A percentile compares a stretch with the other conserved stretches of the same genome.
These are phyloP conservation scores for Raja brachyura DNA, from an alignment of 2,113 vertebrate species.

Conservation along the genomic window DNA sequence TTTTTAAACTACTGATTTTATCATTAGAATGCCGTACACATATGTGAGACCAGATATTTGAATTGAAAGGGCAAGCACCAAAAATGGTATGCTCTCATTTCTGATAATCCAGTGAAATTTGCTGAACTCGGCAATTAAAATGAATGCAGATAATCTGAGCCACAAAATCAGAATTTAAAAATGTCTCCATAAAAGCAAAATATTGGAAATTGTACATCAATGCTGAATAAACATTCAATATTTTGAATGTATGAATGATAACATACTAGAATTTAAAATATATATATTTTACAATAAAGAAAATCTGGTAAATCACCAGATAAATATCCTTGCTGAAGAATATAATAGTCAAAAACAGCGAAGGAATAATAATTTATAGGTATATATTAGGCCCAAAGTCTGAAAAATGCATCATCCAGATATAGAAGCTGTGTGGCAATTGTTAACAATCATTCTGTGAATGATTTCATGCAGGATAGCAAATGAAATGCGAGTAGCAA, in stretches of 20 bases:
- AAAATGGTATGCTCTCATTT: not conserved
- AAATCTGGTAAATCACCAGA: not conserved
- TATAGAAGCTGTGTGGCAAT: not conserved
- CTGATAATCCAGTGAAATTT: not conserved
- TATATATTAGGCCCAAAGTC: not conserved
- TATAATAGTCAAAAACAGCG: not conserved
- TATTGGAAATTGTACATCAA: not conserved
- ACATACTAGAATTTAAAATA: not conserved
- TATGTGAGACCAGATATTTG: not conserved
- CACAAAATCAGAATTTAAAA: not conserved
- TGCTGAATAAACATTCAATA: not conserved
- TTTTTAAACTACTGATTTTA: not conserved
- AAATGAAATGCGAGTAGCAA: not conserved
- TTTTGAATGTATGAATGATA: not conserved
- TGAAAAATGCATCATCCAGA: not conserved
- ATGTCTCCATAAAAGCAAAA: not conserved
- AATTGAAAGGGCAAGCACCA: not conserved
- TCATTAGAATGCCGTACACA: not conserved
- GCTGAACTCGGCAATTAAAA: not conserved
- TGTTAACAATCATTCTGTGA: not conserved
- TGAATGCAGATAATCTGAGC: not conserved
- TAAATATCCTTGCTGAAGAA: not conserved
- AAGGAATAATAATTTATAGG: not conserved
- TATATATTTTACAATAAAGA: not conserved
- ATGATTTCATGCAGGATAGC: not conserved